A percentile compares a stretch with the other conserved stretches of the same genome.
Conservation (phyloP, 1,140 invertebrate genomes). For the Portunus trituberculatus region DNA sequence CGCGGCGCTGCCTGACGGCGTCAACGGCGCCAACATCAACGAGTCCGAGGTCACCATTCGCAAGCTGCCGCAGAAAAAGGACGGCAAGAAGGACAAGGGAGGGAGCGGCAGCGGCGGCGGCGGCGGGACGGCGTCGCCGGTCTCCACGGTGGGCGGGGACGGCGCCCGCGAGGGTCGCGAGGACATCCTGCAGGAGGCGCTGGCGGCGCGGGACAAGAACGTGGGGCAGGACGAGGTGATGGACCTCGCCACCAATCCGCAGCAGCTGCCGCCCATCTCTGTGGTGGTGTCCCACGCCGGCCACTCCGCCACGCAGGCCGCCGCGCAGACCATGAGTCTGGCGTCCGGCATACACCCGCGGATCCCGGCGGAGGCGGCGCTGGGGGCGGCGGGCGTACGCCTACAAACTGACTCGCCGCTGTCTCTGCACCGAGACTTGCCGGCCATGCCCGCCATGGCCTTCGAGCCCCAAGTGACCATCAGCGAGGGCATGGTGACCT, state of each 20-base stretch:
- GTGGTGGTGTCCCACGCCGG: constrained; percentile 73
- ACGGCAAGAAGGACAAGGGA: constrained; percentile 63
- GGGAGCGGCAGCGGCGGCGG: background rate
- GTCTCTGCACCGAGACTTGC: constrained; percentile 70
- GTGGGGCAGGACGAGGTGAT: constrained; percentile 72
- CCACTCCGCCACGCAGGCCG: constrained; percentile 57
- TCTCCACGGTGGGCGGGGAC: constrained; percentile 19
- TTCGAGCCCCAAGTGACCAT: constrained; percentile 76
- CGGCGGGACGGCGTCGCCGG: background rate
- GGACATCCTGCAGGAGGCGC: constrained; percentile 73
- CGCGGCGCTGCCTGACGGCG: constrained; percentile 64
- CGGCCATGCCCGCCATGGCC: constrained; percentile 74
- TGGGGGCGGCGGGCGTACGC: constrained; percentile 71
- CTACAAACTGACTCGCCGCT: constrained; percentile 73
- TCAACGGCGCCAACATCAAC: constrained; percentile 73
- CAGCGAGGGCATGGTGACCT: constrained; percentile 74
- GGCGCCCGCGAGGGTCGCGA: constrained; percentile 42
- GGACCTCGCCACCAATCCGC: constrained; percentile 72
- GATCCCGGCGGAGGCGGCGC: constrained; percentile 71
- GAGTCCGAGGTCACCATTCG: constrained; percentile 76
- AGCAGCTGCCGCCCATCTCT: constrained; percentile 74
- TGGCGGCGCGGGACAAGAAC: constrained; percentile 75
- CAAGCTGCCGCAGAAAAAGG: constrained; percentile 72
- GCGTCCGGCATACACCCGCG: constrained; percentile 69
- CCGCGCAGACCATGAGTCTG: constrained; percentile 70